Evolutionary conservation across 2,113 vertebrate genomes (phyloP), one percentile per base, ranked within the genome.

Genomic region (Perca fluviatilis): DNA sequence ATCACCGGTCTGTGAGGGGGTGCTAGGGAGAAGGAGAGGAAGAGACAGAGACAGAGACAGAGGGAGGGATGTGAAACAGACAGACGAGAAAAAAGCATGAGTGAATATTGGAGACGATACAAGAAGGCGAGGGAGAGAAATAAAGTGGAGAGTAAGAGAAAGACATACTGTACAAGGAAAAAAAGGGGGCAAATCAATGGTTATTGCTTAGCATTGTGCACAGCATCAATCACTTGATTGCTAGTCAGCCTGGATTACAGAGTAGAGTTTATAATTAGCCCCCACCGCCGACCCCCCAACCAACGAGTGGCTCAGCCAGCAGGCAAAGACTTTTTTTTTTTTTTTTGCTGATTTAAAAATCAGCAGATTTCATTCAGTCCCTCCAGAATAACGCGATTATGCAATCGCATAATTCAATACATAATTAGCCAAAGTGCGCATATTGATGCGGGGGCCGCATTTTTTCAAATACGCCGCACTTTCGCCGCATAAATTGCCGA

Each of bases 151-250:
- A 23, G 23, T 0, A 16, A 72, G 40, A 84, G 64, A 66, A 79
- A 83, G 57, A 66, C 54, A 51, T 50, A 33, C 30, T 33, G 30
- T 33, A 33, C 21, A 50, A 58, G 46, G 60, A 27, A 11, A 30
- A 16, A 36, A 66, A 56, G 33, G 43, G 68, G 23, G n/a, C 54
- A 75, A 88, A 89, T 88, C 57, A 14, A 84, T 80, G 77, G 16
- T 50, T 74, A 66, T 73, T 88, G 57, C 84, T 89, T 82, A 80
- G 56, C 76, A 82, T 75, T 89, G 77, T 85, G 56, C 77, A 63
- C 7, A 71, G 72, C 84, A 84, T 85, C 89, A 89, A 80, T 90
- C 90, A 89, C 49, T 89, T 90, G 86, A 90, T 88, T 86, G 81
- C 80, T 82, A 84, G 85, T 83, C 86, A 84, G 82, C 51, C 74